Percentiles rank a stretch among this genome's conserved stretches.
Evolutionary conservation across 2,888 invertebrate species (phyloP).

Genomic region (Hypselothyrea guttata): DNA sequence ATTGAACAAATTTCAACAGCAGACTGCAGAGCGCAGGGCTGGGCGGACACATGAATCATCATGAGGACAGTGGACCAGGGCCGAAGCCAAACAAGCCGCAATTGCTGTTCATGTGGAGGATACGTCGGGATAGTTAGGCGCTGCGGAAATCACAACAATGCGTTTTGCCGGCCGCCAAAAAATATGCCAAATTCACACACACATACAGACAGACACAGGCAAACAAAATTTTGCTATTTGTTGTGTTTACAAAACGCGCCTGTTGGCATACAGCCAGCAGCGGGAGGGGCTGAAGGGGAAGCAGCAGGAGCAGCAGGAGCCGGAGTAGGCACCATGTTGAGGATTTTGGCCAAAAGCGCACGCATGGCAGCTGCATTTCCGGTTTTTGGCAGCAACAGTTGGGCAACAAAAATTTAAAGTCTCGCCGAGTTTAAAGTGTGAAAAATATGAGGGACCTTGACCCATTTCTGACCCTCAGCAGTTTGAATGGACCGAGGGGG

Average conservation of each 20-base stretch:
- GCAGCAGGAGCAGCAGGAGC: not conserved
- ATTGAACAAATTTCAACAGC: conserved; percentile 49
- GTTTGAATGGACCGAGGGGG: too few relatives aligned
- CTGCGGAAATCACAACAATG: conserved; percentile 53
- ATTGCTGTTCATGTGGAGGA: conserved; percentile 22
- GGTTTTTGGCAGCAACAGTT: conserved; percentile 64
- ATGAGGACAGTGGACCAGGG: conserved; percentile 61
- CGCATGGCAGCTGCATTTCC: conserved; percentile 66
- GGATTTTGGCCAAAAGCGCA: conserved; percentile 44
- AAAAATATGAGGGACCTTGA: conserved; percentile 64
- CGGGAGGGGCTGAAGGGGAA: conserved; percentile 9
- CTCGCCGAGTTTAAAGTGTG: conserved; percentile 55
- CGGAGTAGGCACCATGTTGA: conserved; percentile 17
- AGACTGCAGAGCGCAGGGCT: conserved; percentile 49
- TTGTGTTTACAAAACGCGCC: conserved; percentile 67
- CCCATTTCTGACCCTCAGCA: conserved; percentile 58
- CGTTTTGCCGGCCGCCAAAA: conserved; percentile 57
- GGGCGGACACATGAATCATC: conserved; percentile 66
- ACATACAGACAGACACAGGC: conserved; percentile 12
- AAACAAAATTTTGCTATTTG: conserved; percentile 62
- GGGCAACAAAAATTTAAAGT: conserved; percentile 55
- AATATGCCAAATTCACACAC: conserved; percentile 53
- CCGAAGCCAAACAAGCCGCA: conserved; percentile 47
- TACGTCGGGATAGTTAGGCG: conserved; percentile 52
- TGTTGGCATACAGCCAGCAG: conserved; percentile 43